These are phyloP conservation scores for Trichogramma dendrolimi DNA, from an alignment of 2,888 invertebrate species.

Conservation along the genomic window DNA sequence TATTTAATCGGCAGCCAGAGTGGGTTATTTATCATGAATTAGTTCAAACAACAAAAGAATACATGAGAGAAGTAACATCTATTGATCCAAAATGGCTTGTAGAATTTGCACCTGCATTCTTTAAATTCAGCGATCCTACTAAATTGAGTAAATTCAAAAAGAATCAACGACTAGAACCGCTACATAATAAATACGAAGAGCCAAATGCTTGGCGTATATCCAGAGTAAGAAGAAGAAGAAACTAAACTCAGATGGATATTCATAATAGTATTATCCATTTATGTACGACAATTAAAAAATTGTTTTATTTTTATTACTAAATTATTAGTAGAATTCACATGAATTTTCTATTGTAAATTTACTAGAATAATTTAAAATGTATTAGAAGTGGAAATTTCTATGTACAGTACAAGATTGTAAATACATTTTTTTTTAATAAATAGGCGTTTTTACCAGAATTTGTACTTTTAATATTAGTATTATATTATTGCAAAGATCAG, in stretches of 20 bases:
- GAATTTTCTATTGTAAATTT: too few relatives aligned
- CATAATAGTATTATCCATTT: slow-evolving; percentile 27
- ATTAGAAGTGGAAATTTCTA: too few relatives aligned
- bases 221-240: slow-evolving; percentile 78
- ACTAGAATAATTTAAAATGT: too few relatives aligned
- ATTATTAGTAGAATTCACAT: neutral
- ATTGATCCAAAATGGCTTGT: slow-evolving; percentile 98
- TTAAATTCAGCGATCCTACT: slow-evolving; percentile 97
- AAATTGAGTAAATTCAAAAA: slow-evolving; percentile 98
- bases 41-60: slow-evolving; percentile 97
- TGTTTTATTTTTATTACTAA: neutral
- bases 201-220: slow-evolving; percentile 99
- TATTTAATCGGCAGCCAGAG: slow-evolving; percentile 98
- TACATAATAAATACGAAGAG: slow-evolving; percentile 98
- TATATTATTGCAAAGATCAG: too few relatives aligned
- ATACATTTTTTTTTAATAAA: too few relatives aligned
- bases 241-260: slow-evolving; percentile 56
- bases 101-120: slow-evolving; percentile 98
- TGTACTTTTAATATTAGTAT: too few relatives aligned
- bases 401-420: too few relatives aligned
- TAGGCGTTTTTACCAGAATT: too few relatives aligned
- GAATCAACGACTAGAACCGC: slow-evolving; percentile 94
- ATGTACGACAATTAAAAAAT: neutral
- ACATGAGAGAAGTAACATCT: slow-evolving; percentile 97
- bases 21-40: slow-evolving; percentile 95